These are phyloP conservation scores for Lydus trimaculatus DNA, from an alignment of 2,888 invertebrate species.

Conservation along the genomic window DNA sequence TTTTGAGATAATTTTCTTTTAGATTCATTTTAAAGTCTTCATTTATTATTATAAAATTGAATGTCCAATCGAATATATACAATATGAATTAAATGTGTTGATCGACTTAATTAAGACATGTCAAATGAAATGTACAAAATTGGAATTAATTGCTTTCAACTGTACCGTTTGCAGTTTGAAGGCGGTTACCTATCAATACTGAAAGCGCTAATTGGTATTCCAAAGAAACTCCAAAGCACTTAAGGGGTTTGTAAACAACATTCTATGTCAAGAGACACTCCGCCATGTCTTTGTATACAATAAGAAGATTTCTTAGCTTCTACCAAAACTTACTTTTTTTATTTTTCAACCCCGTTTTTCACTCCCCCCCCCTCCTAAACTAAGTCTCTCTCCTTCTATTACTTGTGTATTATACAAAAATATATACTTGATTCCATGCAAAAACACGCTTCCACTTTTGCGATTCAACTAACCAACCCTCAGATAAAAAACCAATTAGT, in stretches of 20 bases:
- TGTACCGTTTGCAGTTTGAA: slow-evolving; percentile 1
- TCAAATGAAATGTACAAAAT: slow-evolving; percentile 9
- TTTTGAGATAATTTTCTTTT: slow-evolving; percentile 46
- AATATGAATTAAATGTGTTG: slow-evolving; percentile 17
- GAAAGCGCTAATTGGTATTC: slow-evolving; percentile 22
- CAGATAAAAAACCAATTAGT: slow-evolving; percentile 17
- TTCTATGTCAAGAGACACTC: slow-evolving; percentile 27
- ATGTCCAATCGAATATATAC: slow-evolving; percentile 15
- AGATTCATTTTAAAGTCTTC: slow-evolving; percentile 42
- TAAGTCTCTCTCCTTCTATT: not conserved
- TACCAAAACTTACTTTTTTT: not conserved
- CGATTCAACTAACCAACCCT: not conserved
- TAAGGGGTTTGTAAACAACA: slow-evolving; percentile 16
- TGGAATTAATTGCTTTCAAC: slow-evolving; percentile 14
- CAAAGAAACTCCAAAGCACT: slow-evolving; percentile 21
- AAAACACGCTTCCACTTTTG: not conserved
- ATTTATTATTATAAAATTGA: not conserved
- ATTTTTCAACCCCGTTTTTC: too few species aligned
- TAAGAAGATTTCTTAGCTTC: slow-evolving; percentile 38
- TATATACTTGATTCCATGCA: slow-evolving; percentile 3
- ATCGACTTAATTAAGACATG: slow-evolving; percentile 37
- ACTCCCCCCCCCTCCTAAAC: not conserved
- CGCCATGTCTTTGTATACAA: slow-evolving; percentile 39
- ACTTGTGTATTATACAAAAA: not conserved
- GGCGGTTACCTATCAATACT: slow-evolving; percentile 19